Conservation (phyloP, 2,888 invertebrate species). For the Zeuzera pyrina region DNA sequence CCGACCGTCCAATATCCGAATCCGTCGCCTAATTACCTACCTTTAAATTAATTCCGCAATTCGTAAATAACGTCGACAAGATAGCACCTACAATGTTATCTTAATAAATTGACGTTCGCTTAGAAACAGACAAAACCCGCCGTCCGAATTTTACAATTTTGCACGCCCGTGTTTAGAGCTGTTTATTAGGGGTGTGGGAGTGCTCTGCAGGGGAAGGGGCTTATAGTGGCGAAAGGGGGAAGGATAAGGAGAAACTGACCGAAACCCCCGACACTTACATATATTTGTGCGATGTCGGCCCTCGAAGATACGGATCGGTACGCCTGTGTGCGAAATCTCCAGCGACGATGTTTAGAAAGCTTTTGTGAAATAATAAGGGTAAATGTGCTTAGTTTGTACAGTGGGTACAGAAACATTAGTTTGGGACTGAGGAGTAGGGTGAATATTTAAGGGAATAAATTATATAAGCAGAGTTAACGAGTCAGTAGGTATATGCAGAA, state of each 20-base stretch:
- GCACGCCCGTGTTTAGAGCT: conserved; percentile 57
- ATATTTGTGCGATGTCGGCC: conserved; percentile 53
- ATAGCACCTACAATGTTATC: conserved; percentile 48
- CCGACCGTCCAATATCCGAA: conserved; percentile 23
- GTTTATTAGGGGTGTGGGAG: conserved; percentile 49
- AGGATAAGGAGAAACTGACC: conserved; percentile 59
- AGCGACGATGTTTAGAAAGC: conserved; percentile 45
- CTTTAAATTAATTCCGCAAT: conserved; percentile 44
- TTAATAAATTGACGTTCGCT: conserved; percentile 57
- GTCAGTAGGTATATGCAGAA: too few relatives aligned
- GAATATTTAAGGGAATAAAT: conserved; percentile 17
- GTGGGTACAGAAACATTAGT: conserved; percentile 13
- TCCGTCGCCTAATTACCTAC: conserved; percentile 32
- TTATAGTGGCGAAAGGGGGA: conserved; percentile 54
- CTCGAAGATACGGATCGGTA: conserved; percentile 48
- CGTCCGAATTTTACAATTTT: conserved; percentile 62
- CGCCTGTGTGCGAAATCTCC: conserved; percentile 35
- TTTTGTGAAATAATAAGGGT: conserved; percentile 48
- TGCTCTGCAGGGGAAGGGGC: conserved; percentile 20
- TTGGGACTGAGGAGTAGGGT: conserved; percentile 19
- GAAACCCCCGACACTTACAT: conserved; percentile 61
- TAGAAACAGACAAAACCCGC: conserved; percentile 41
- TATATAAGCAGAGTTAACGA: too few relatives aligned
- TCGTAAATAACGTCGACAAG: conserved; percentile 40
- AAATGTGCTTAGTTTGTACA: conserved; percentile 29